phyloP scores from a whole-genome alignment of 2,888 invertebrate genomes.

The Cheilosia variabilis region DNA sequence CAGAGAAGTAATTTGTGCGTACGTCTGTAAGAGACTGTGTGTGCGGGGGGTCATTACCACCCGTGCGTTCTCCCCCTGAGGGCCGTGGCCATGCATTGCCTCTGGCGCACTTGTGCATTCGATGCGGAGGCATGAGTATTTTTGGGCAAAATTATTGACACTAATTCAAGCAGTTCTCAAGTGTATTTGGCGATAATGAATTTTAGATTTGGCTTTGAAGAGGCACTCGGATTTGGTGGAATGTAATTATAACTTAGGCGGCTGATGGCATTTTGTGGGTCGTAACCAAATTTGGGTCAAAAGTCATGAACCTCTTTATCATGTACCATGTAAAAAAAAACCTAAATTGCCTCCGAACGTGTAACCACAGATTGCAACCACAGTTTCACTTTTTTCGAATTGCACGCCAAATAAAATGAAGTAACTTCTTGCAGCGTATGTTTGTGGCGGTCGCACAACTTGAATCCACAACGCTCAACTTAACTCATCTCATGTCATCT shows the following conservation, averaged over 20 bases:
- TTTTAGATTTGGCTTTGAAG: background rate
- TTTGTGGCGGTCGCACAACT: constrained; percentile 17
- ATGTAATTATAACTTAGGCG: background rate
- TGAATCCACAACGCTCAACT: constrained; percentile 50
- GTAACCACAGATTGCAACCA: constrained; percentile 20
- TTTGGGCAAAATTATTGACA: constrained; percentile 8
- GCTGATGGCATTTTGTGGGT: too few species aligned
- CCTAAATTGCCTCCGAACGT: background rate
- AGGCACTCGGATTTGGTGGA: background rate
- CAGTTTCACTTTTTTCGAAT: constrained; percentile 55
- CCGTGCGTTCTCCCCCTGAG: background rate
- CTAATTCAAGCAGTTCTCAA: constrained; percentile 4
- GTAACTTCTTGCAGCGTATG: constrained; percentile 34
- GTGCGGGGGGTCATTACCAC: background rate
- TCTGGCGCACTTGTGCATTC: background rate
- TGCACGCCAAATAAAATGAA: constrained; percentile 47
- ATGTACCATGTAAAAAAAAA: too few species aligned
- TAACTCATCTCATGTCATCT: constrained; percentile 45
- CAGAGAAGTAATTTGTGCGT: constrained; percentile 62
- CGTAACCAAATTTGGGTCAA: background rate
- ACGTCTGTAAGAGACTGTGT: constrained; percentile 13
- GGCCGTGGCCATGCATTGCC: background rate
- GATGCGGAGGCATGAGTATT: background rate
- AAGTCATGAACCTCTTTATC: background rate
- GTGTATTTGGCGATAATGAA: background rate